These are phyloP conservation scores for Ridgeia piscesae DNA, from an alignment of 1,140 invertebrate species.

Conservation along the genomic window DNA sequence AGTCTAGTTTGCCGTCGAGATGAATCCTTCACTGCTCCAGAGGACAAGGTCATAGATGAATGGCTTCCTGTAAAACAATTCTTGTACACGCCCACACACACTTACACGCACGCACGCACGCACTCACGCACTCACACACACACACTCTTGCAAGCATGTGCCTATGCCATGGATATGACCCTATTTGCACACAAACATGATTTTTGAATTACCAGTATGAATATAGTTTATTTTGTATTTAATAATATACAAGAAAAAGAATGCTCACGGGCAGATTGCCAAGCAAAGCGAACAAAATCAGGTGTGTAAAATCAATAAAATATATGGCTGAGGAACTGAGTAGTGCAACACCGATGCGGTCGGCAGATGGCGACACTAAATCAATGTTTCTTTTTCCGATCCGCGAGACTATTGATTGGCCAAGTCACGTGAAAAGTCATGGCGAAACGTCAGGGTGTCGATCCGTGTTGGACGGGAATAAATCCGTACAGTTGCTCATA, in stretches of 20 bases:
- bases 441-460: conserved; percentile 2
- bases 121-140: background rate
- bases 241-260: background rate
- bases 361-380: conserved; percentile 3
- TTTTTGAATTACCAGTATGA: background rate
- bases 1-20: too few relatives aligned
- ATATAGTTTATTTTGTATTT: background rate
- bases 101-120: background rate
- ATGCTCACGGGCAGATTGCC: background rate
- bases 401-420: background rate
- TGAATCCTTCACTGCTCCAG: too few relatives aligned
- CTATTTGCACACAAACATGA: background rate
- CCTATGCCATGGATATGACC: too few relatives aligned
- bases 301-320: background rate
- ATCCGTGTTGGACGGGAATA: background rate
- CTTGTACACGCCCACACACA: too few relatives aligned
- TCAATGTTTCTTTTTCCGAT: background rate
- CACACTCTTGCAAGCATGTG: background rate
- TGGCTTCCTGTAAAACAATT: too few relatives aligned
- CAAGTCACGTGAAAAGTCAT: background rate
- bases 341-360: background rate
- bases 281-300: background rate
- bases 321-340: background rate
- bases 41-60: too few relatives aligned
- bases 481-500: background rate